A percentile compares a stretch with the other conserved stretches of the same genome.
phyloP scores from a whole-genome alignment of 1,140 invertebrate genomes.

The Drosophila ficusphila region DNA sequence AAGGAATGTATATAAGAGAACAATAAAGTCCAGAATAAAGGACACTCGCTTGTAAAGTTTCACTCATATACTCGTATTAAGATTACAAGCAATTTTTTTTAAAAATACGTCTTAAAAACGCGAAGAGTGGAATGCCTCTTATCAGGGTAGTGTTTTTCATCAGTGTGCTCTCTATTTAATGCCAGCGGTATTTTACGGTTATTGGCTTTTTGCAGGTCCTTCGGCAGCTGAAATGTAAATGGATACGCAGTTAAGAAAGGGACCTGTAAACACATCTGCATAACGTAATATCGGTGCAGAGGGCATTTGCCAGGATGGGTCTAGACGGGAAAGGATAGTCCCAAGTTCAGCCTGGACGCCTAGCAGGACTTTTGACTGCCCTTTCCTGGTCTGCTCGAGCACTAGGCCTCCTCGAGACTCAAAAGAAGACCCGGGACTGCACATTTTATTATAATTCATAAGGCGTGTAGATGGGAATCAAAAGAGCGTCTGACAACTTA shows the following conservation, averaged over 20 bases:
- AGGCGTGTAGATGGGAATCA: constrained; percentile 59
- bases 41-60: no score
- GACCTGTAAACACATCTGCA: constrained; percentile 5
- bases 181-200: constrained; percentile 24
- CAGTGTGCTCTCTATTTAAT: background rate
- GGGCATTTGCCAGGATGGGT: background rate
- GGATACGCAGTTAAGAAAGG: constrained; percentile 20
- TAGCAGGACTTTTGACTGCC: constrained; percentile 8
- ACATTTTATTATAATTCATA: constrained; percentile 78
- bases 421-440: background rate
- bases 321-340: background rate
- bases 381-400: background rate
- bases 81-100: no score
- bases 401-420: constrained; percentile 3
- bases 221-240: constrained; percentile 25
- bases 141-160: no score
- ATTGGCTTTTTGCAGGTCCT: constrained; percentile 5
- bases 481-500: constrained; percentile 57
- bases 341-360: background rate
- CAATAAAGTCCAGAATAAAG: no score
- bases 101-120: no score
- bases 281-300: constrained; percentile 6
- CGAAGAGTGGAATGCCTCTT: no score
- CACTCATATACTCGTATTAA: no score
- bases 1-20: no score